phyloP scores from a whole-genome alignment of 2,888 invertebrate species.

The Cataglyphis cursor region DNA sequence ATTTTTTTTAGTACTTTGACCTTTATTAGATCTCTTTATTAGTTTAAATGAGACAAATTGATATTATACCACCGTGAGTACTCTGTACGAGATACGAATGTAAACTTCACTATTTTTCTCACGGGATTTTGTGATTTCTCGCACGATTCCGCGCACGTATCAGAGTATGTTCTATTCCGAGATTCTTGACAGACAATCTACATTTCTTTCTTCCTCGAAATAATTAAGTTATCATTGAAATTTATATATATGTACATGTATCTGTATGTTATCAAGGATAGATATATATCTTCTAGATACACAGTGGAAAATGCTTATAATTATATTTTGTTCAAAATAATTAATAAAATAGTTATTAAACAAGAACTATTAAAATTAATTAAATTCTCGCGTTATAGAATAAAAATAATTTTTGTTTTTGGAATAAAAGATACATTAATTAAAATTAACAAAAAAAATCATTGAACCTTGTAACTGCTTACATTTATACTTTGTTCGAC shows the following conservation, averaged over 20 bases:
- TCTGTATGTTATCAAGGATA: neutral
- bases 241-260: neutral
- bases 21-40: conserved; percentile 4
- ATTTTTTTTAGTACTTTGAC: neutral
- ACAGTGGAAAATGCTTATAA: neutral
- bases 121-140: conserved; percentile 30
- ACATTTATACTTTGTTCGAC: neutral
- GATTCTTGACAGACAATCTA: neutral
- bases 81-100: conserved; percentile 21
- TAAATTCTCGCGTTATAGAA: neutral
- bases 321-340: neutral
- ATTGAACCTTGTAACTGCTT: neutral
- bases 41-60: conserved; percentile 46
- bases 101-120: conserved; percentile 39
- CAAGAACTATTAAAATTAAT: neutral
- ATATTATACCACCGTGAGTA: conserved; percentile 25
- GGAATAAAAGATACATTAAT: neutral
- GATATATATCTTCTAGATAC: neutral
- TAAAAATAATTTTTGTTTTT: neutral
- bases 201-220: neutral
- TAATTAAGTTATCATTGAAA: conserved; percentile 20
- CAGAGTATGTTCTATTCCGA: conserved; percentile 17
- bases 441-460: neutral
- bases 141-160: conserved; percentile 39
- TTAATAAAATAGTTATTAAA: neutral